Evolutionary conservation across 2,113 vertebrate genomes (phyloP).

Genomic region (Lutjanus erythropterus): DNA sequence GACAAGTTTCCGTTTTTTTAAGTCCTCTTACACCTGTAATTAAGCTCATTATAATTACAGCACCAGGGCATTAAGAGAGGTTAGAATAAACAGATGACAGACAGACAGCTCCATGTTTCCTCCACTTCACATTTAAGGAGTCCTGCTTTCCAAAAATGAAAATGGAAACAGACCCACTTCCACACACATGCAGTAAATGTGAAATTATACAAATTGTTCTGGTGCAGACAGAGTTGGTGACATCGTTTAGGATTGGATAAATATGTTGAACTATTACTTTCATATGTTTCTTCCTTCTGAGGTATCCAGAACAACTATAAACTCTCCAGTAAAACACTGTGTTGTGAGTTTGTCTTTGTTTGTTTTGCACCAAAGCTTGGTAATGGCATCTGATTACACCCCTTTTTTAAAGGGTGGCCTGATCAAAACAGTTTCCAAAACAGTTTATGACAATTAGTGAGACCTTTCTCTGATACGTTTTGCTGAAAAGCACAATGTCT

Average conservation of each 20-base stretch:
- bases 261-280: constrained; percentile 37
- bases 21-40: background rate
- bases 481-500: background rate
- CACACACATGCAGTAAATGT: constrained; percentile 18
- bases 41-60: background rate
- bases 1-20: constrained; percentile 19
- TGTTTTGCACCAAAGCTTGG: background rate
- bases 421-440: constrained; percentile 33
- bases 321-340: constrained; percentile 1
- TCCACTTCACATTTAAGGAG: constrained; percentile 1
- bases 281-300: constrained; percentile 37
- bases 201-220: constrained; percentile 37
- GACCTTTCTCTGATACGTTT: background rate
- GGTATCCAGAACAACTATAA: background rate
- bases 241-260: constrained; percentile 7
- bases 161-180: constrained; percentile 26
- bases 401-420: background rate
- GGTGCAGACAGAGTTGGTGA: background rate
- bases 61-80: background rate
- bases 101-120: constrained; percentile 10
- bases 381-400: background rate
- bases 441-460: constrained; percentile 8
- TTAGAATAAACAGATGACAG: constrained; percentile 10
- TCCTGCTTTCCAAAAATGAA: constrained; percentile 10
- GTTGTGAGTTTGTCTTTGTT: constrained; percentile 19